These are phyloP conservation scores for Gnatocerus cornutus DNA, from an alignment of 2,888 invertebrate species.

Conservation along the genomic window DNA sequence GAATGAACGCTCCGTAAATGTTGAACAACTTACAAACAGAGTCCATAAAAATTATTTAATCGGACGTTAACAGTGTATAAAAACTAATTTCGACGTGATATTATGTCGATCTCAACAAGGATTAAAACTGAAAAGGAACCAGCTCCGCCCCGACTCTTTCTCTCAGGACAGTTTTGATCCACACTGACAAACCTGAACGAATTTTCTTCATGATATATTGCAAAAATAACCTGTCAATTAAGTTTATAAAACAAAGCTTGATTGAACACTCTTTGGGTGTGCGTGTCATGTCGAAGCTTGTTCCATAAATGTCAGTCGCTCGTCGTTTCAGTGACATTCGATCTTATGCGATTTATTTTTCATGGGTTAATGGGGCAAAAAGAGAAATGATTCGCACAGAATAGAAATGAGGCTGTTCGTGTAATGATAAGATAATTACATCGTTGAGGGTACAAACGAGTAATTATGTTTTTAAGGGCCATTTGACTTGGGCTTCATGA, in stretches of 20 bases:
- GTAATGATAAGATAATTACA: slow-evolving; percentile 40
- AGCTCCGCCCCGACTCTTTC: slow-evolving; percentile 11
- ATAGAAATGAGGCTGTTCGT: slow-evolving; percentile 22
- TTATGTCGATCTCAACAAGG: slow-evolving; percentile 19
- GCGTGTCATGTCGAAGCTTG: slow-evolving; percentile 27
- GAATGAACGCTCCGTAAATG: slow-evolving; percentile 19
- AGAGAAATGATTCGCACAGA: slow-evolving; percentile 23
- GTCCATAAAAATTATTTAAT: slow-evolving; percentile 33
- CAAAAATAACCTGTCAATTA: slow-evolving; percentile 25
- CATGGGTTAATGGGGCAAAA: slow-evolving; percentile 31
- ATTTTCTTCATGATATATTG: slow-evolving; percentile 9
- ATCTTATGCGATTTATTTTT: slow-evolving; percentile 33
- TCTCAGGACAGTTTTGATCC: slow-evolving; percentile 1
- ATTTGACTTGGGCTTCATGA: slow-evolving; percentile 8
- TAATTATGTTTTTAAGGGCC: slow-evolving; percentile 16
- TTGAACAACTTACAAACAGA: slow-evolving; percentile 5
- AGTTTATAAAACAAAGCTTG: slow-evolving; percentile 15
- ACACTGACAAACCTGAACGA: slow-evolving; percentile 4
- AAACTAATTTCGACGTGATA: slow-evolving; percentile 32
- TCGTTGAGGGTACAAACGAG: slow-evolving; percentile 15
- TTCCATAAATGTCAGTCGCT: slow-evolving; percentile 37
- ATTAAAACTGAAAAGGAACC: slow-evolving; percentile 31
- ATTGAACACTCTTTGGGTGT: slow-evolving; percentile 23
- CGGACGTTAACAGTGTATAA: slow-evolving; percentile 13
- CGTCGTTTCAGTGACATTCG: slow-evolving; percentile 37